Evolutionary conservation across 1,140 invertebrate genomes (phyloP), one percentile per base, ranked within the genome.

Genomic region (Hormaphis cornu): DNA sequence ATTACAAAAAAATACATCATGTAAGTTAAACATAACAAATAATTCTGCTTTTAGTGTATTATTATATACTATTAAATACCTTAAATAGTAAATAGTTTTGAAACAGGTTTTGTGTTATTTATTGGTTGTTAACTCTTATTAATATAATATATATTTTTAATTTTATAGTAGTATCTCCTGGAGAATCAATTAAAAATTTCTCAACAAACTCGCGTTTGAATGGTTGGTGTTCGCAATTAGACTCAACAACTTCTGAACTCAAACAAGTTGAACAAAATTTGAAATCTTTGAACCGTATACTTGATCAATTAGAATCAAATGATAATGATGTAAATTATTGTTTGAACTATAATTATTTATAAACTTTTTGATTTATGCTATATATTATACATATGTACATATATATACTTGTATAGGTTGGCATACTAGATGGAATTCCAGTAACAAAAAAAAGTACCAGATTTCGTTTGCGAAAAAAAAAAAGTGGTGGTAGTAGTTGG

Each of bases 381-480:
- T 33, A 33, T 33, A 33, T 33, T 33, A 33, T 33, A n/a, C n/a
- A n/a, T n/a, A n/a, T n/a, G n/a, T 56, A 30, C 28, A 18, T 20
- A 20, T 6, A 28, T 22, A 7, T 35, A 35, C 26, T 33, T 33
- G 3, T 33, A 30, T 16, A 66, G 61, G 44, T 66, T 50, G 28
- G 61, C 46, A 53, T 30, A n/a, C 72, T 81, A 35, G 84, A 86
- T 72, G 83, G 83, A 54, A 79, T 82, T 12, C 85, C 84, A 0
- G 84, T 83, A 1, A 84, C 82, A 76, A 87, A 87, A 75, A 84
- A 86, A 72, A 78, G 84, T 1, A 84, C 83, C 73, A 85, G 86
- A 73, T 88, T 87, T 76, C 84, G 84, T n/a, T 77, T 87, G 6
- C 79, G 84, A 35, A 85, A 86, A 74, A 86, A 86, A 77, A 87